These are phyloP conservation scores for Sinocyclocheilus anshuiensis DNA, from an alignment of 2,113 vertebrate species.

Conservation along the genomic window DNA sequence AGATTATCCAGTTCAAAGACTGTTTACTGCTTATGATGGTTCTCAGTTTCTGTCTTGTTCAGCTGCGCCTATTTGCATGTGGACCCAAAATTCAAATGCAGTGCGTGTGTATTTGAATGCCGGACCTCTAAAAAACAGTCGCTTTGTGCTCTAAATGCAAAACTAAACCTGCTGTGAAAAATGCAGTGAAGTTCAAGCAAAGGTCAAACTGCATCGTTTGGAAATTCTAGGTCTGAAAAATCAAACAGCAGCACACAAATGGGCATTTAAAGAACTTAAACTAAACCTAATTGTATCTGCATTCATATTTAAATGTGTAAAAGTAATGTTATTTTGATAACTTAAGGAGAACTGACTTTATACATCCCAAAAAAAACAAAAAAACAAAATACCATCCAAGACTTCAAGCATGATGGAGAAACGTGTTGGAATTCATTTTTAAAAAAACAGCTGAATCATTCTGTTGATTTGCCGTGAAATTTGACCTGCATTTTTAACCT, in stretches of 20 bases:
- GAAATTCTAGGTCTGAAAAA: not conserved
- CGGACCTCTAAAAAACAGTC: conserved; percentile 2
- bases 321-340: not conserved
- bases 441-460: not conserved
- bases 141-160: conserved; percentile 36
- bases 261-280: not conserved
- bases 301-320: not conserved
- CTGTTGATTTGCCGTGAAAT: not conserved
- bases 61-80: conserved; percentile 5
- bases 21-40: not conserved
- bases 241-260: not conserved
- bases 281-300: not conserved
- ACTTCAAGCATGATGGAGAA: not conserved
- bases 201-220: not conserved
- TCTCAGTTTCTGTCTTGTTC: not conserved
- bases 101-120: conserved; percentile 25
- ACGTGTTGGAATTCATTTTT: not conserved
- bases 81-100: conserved; percentile 11
- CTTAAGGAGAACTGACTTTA: not conserved
- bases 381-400: not conserved
- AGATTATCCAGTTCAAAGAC: not conserved
- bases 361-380: not conserved
- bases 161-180: not conserved
- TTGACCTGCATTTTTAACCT: not conserved
- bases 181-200: not conserved